Conservation (phyloP, 2,113 vertebrate genomes). For the Oryzias javanicus region DNA sequence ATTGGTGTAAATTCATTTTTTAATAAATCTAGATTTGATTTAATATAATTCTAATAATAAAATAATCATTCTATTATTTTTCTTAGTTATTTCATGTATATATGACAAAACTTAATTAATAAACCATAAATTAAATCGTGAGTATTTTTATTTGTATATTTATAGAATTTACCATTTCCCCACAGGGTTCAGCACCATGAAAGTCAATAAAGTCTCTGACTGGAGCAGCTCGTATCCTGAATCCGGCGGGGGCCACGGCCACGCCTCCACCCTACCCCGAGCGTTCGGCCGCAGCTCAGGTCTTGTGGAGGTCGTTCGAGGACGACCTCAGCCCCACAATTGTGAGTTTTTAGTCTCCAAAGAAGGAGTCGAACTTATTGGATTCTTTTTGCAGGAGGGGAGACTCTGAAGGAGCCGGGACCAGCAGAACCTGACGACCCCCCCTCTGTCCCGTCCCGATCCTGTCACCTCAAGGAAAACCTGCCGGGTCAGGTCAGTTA, state of each 20-base stretch:
- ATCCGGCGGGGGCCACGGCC: constrained; percentile 56
- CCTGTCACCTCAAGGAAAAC: constrained; percentile 86
- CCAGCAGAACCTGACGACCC: constrained; percentile 79
- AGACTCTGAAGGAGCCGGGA: constrained; percentile 76
- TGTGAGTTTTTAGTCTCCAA: too few species aligned
- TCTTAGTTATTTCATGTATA: too few species aligned
- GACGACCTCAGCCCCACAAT: background rate
- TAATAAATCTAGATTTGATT: too few species aligned
- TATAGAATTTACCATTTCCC: background rate
- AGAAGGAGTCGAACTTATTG: background rate
- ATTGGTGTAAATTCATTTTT: too few species aligned
- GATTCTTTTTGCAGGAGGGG: constrained; percentile 41
- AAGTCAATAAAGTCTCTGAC: constrained; percentile 61
- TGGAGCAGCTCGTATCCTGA: constrained; percentile 74
- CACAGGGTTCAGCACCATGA: constrained; percentile 48
- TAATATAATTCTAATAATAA: too few species aligned
- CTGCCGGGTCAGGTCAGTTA: constrained; percentile 81
- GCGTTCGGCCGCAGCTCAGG: constrained; percentile 64
- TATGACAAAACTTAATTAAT: too few species aligned
- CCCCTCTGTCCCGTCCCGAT: constrained; percentile 71
- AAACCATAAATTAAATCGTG: too few species aligned
- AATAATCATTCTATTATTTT: too few species aligned
- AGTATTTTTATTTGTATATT: too few species aligned
- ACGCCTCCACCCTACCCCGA: constrained; percentile 71
- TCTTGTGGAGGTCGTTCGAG: background rate